phyloP scores from a whole-genome alignment of 2,888 invertebrate species.

The Imbricaverruca yamaguchii region DNA sequence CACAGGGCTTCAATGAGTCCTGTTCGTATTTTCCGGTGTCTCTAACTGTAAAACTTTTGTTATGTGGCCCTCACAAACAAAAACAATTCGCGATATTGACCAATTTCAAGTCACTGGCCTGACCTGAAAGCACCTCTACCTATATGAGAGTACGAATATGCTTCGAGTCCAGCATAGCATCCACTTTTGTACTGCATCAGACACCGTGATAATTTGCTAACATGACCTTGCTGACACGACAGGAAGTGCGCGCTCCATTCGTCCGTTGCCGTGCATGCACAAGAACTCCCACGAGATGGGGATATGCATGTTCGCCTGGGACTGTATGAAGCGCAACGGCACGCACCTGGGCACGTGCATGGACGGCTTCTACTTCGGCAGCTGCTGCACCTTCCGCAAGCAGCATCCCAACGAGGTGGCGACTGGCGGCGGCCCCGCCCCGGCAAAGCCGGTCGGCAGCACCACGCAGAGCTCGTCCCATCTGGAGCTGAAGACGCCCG shows the following conservation, averaged over 20 bases:
- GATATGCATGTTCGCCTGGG: slow-evolving; percentile 88
- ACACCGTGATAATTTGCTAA: no score
- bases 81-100: no score
- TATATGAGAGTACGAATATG: no score
- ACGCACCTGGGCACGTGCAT: slow-evolving; percentile 87
- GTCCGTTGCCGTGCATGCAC: slow-evolving; percentile 79
- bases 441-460: neutral
- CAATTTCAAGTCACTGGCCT: no score
- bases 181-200: no score
- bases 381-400: slow-evolving; percentile 68
- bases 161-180: no score
- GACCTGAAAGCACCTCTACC: no score
- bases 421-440: slow-evolving; percentile 24
- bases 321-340: slow-evolving; percentile 82
- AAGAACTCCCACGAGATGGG: slow-evolving; percentile 70
- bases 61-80: no score
- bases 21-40: no score
- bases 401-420: slow-evolving; percentile 52
- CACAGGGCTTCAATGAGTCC: no score
- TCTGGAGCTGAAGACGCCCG: slow-evolving; percentile 40
- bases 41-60: no score
- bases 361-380: slow-evolving; percentile 87
- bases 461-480: slow-evolving; percentile 43
- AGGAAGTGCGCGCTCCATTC: slow-evolving; percentile 67
- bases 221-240: neutral